Conservation (phyloP, 2,888 invertebrate species). For the Iselma pallidipennis region DNA sequence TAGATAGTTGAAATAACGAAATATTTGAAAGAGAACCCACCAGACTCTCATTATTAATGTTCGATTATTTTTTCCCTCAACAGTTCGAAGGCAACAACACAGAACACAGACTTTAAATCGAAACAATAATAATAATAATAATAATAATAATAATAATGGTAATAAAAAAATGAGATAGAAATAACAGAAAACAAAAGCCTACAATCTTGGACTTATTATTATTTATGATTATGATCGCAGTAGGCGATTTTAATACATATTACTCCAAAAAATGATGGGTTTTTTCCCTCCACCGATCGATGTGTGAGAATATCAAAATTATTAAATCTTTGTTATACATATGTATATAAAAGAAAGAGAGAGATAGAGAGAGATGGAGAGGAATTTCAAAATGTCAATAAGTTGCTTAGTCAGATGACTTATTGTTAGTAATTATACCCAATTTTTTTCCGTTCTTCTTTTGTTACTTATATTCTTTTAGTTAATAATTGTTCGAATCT, state of each 20-base stretch:
- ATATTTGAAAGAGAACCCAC: conserved; percentile 45
- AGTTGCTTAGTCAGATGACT: background rate
- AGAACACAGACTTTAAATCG: background rate
- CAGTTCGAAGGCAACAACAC: too few relatives aligned
- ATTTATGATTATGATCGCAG: conserved; percentile 11
- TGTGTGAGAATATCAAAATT: too few relatives aligned
- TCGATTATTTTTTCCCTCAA: conserved; percentile 47
- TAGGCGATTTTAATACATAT: conserved; percentile 12
- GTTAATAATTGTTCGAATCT: too few relatives aligned
- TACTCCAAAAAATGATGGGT: background rate
- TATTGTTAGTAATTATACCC: too few relatives aligned
- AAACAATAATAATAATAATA: background rate
- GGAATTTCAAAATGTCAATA: background rate
- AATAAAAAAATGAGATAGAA: background rate
- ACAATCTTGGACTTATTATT: background rate
- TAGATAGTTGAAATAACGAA: conserved; percentile 41
- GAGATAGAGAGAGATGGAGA: background rate
- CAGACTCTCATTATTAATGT: conserved; percentile 43
- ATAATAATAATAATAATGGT: background rate
- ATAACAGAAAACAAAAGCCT: background rate
- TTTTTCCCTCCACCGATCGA: background rate
- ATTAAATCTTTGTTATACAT: too few relatives aligned
- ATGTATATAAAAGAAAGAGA: background rate
- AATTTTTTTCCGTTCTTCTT: too few relatives aligned
- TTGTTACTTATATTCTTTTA: too few relatives aligned